phyloP scores from a whole-genome alignment of 2,113 vertebrate species.

The Ophiodon elongatus region DNA sequence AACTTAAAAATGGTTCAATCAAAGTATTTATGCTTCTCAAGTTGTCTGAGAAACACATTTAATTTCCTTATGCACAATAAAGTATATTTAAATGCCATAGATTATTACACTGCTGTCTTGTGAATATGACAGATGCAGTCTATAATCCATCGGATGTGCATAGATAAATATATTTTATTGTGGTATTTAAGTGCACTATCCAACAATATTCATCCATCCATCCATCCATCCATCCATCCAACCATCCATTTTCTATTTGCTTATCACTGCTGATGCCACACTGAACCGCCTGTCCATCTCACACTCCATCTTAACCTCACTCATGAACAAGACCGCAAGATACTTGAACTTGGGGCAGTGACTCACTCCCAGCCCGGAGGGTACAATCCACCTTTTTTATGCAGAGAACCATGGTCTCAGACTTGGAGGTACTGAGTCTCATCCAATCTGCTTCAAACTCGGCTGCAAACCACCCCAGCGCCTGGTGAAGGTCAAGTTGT shows the following conservation, averaged over 20 bases:
- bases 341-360: not conserved
- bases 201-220: not conserved
- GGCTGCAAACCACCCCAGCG: too few species aligned
- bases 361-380: not conserved
- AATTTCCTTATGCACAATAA: not conserved
- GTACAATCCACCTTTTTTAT: too few species aligned
- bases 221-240: too few species aligned
- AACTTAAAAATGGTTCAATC: not conserved
- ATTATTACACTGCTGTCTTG: not conserved
- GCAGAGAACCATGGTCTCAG: not conserved
- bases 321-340: not conserved
- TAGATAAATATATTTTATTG: not conserved
- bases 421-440: not conserved
- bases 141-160: not conserved
- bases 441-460: not conserved
- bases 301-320: too few species aligned
- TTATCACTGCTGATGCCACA: not conserved
- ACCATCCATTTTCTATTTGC: not conserved
- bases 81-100: not conserved
- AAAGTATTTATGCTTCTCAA: not conserved
- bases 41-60: constrained; percentile 1
- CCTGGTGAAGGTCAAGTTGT: not conserved
- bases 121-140: not conserved
- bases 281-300: too few species aligned
- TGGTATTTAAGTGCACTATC: not conserved